These are phyloP conservation scores for Chloebia gouldiae DNA, from an alignment of 2,113 vertebrate species.

Conservation along the genomic window DNA sequence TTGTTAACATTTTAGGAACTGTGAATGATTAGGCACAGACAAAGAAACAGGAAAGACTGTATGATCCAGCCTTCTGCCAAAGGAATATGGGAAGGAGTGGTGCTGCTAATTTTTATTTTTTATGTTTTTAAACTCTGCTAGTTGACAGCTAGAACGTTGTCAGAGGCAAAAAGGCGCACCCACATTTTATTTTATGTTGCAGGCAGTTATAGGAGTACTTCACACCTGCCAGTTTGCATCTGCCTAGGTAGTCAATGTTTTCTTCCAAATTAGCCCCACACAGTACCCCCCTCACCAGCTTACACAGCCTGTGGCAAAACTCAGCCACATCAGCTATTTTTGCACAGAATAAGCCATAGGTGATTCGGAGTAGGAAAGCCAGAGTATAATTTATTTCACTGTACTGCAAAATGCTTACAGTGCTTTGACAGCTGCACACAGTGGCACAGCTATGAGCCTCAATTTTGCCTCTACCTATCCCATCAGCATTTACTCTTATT, in stretches of 20 bases:
- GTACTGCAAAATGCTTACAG: background rate
- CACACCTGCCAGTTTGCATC: slow-evolving; percentile 58
- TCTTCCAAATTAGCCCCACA: background rate
- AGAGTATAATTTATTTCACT: background rate
- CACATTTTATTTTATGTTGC: background rate
- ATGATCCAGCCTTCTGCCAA: background rate
- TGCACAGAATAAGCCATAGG: background rate
- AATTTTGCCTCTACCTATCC: slow-evolving; percentile 3
- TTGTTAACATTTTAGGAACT: background rate
- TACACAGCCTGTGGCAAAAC: background rate
- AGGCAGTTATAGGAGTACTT: slow-evolving; percentile 33
- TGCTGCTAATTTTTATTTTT: slow-evolving; percentile 2
- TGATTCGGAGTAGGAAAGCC: background rate
- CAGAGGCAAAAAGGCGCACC: background rate
- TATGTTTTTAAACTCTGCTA: background rate
- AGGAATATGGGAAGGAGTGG: background rate
- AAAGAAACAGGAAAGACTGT: background rate
- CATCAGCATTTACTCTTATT: background rate
- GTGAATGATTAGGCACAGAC: background rate
- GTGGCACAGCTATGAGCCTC: background rate
- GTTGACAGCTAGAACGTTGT: background rate
- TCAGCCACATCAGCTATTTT: slow-evolving; percentile 20
- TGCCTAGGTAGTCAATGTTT: background rate
- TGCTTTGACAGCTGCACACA: slow-evolving; percentile 17
- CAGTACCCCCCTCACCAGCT: background rate